Percentiles rank a stretch among this genome's conserved stretches.
These are phyloP conservation scores for Actenoides lindsayi DNA, from an alignment of 2,113 vertebrate genomes.

Conservation along the genomic window DNA sequence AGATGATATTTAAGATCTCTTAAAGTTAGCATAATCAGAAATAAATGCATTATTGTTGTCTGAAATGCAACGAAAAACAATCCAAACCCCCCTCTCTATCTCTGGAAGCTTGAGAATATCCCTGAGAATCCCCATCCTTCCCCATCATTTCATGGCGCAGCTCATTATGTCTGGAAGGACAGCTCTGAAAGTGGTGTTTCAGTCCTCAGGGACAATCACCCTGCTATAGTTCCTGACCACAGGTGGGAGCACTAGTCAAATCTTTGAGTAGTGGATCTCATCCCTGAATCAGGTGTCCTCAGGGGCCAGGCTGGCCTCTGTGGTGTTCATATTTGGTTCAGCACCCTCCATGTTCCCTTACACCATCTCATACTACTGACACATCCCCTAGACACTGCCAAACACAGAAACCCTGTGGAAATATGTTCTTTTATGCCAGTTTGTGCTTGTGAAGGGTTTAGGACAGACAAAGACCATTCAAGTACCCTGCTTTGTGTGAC, in stretches of 20 bases:
- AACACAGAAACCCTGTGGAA: not conserved
- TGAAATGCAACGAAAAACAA: not conserved
- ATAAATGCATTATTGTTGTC: not conserved
- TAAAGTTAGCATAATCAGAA: not conserved
- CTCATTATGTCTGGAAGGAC: not conserved
- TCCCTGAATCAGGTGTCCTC: not conserved
- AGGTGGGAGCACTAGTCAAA: not conserved
- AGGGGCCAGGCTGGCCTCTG: not conserved
- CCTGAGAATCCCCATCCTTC: not conserved
- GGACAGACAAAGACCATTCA: not conserved
- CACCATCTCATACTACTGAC: not conserved
- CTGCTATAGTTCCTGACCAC: not conserved
- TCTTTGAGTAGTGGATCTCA: not conserved
- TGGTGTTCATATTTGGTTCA: not conserved
- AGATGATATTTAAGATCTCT: not conserved
- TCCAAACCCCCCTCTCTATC: not conserved
- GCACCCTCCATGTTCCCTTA: not conserved
- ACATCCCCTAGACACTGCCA: not conserved
- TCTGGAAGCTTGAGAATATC: not conserved
- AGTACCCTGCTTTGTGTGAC: not conserved
- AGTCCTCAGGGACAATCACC: not conserved
- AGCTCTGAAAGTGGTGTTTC: not conserved
- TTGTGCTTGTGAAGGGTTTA: not conserved
- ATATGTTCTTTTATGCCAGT: not conserved
- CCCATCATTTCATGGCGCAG: not conserved